These are phyloP conservation scores for Diachasma alloeum DNA, from an alignment of 1,140 invertebrate genomes.

Conservation along the genomic window DNA sequence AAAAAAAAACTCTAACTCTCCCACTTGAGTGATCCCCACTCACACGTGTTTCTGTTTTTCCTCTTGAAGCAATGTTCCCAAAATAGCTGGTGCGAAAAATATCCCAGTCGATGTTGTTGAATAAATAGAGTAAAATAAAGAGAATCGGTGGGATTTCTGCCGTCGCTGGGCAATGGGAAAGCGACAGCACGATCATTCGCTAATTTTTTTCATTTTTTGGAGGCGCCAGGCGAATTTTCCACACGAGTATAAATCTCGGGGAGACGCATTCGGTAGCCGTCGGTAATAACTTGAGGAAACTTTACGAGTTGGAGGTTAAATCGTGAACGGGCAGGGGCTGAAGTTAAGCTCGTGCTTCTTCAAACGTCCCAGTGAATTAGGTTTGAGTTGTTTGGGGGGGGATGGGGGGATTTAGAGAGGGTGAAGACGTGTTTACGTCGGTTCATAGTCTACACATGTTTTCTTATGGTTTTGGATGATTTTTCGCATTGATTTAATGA, in stretches of 20 bases:
- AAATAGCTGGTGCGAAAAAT: constrained; percentile 22
- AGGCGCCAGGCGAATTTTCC: constrained; percentile 1
- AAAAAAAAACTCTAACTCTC: no score
- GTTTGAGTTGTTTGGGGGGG: no score
- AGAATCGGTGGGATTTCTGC: neutral
- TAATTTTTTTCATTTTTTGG: neutral
- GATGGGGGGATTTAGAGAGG: no score
- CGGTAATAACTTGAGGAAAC: constrained; percentile 35
- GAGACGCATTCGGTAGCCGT: constrained; percentile 11
- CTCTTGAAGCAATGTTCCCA: neutral
- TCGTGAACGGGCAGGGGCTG: neutral
- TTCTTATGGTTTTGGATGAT: no score
- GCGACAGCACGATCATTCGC: neutral
- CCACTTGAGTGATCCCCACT: neutral
- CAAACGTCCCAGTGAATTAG: neutral
- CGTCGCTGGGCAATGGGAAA: neutral
- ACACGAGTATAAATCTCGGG: constrained; percentile 30
- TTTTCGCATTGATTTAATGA: no score
- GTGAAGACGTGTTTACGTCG: neutral
- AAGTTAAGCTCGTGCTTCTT: neutral
- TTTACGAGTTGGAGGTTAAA: constrained; percentile 26
- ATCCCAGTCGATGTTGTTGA: constrained; percentile 20
- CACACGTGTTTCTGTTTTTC: neutral
- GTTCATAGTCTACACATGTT: neutral
- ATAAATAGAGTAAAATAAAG: constrained; percentile 6